A percentile compares a stretch with the other conserved stretches of the same genome.
Conservation (phyloP, 1,140 invertebrate genomes). For the Drosophila triauraria region DNA sequence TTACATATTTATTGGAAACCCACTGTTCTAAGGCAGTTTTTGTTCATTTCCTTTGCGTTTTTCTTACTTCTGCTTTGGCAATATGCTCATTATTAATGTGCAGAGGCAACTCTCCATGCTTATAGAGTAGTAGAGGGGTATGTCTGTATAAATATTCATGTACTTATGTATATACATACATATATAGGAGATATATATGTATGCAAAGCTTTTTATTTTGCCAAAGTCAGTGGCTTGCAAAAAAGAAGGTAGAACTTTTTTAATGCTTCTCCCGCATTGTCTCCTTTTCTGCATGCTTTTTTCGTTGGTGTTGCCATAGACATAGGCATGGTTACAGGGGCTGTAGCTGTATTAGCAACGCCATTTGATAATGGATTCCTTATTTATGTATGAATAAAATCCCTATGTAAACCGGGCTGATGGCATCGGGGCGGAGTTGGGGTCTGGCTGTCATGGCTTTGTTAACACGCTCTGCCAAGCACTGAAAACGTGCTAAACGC, state of each 20-base stretch:
- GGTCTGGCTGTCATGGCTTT: slow-evolving; percentile 36
- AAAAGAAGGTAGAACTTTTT: slow-evolving; percentile 56
- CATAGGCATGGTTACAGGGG: slow-evolving; percentile 48
- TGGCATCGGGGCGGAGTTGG: slow-evolving; percentile 13
- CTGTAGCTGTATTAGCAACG: slow-evolving; percentile 55
- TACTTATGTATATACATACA: slow-evolving; percentile 3
- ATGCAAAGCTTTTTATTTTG: slow-evolving; percentile 14
- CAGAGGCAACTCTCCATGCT: slow-evolving; percentile 28
- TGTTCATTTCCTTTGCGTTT: slow-evolving; percentile 54
- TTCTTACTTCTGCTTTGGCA: slow-evolving; percentile 42
- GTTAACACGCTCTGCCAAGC: slow-evolving; percentile 67
- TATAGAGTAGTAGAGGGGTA: slow-evolving; percentile 20
- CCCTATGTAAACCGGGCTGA: slow-evolving; percentile 32
- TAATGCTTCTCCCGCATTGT: slow-evolving; percentile 47
- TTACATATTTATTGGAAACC: slow-evolving; percentile 5
- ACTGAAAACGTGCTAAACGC: slow-evolving; percentile 74
- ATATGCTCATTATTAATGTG: slow-evolving; percentile 80
- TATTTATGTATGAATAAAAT: slow-evolving; percentile 70
- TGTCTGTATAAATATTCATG: slow-evolving; percentile 41
- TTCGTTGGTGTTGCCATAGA: slow-evolving; percentile 37
- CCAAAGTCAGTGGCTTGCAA: slow-evolving; percentile 61
- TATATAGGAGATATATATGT: slow-evolving; percentile 9
- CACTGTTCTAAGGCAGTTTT: slow-evolving; percentile 35
- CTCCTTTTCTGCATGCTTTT: slow-evolving; percentile 27
- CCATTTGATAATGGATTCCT: slow-evolving; percentile 78